phyloP scores from a whole-genome alignment of 2,888 invertebrate genomes.

The Augiades crinisus region DNA sequence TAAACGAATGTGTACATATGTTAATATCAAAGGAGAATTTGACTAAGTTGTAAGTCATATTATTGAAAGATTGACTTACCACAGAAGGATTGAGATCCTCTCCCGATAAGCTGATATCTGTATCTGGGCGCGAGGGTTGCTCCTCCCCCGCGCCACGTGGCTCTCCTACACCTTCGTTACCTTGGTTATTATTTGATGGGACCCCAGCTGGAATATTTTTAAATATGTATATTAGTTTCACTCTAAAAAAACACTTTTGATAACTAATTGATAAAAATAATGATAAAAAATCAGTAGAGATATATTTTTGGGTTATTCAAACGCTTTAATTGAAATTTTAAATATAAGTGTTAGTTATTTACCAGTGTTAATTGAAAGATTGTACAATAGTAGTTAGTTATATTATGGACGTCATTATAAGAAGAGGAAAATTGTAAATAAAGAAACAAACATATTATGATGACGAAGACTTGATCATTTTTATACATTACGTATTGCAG shows the following conservation, averaged over 20 bases:
- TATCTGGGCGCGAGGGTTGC: slow-evolving; percentile 62
- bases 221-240: not conserved
- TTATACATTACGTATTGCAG: not conserved
- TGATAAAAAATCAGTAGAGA: too few relatives aligned
- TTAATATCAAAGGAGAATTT: too few relatives aligned
- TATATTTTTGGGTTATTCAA: too few relatives aligned
- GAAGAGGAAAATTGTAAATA: not conserved
- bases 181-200: slow-evolving; percentile 20
- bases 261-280: too few relatives aligned
- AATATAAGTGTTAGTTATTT: too few relatives aligned
- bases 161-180: slow-evolving; percentile 47
- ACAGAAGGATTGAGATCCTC: slow-evolving; percentile 58
- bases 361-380: too few relatives aligned
- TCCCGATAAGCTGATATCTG: slow-evolving; percentile 68
- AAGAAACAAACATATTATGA: not conserved
- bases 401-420: too few relatives aligned
- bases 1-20: too few relatives aligned
- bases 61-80: too few relatives aligned
- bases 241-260: not conserved
- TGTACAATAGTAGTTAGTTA: too few relatives aligned
- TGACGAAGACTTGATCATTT: slow-evolving; percentile 19
- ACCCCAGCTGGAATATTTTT: slow-evolving; percentile 54
- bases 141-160: slow-evolving; percentile 58
- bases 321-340: too few relatives aligned
- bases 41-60: too few relatives aligned